Conservation (phyloP, 1,140 invertebrate species). For the Neodiprion pinetum region DNA sequence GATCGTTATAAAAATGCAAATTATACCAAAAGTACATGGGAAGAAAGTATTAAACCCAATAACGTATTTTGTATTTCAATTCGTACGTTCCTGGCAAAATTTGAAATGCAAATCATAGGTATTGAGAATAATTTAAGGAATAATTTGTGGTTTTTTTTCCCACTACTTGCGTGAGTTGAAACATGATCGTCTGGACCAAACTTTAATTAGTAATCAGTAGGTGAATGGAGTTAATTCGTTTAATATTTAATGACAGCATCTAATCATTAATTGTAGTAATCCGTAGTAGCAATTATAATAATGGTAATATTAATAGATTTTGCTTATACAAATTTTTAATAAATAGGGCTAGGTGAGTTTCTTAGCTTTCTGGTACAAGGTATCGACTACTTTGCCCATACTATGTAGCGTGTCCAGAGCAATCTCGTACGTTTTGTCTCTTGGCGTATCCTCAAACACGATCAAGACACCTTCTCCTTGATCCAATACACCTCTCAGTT, state of each 20-base stretch:
- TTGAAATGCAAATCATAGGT: too few relatives aligned
- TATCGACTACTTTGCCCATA: constrained; percentile 99
- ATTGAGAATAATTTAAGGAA: too few relatives aligned
- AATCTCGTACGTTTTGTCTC: constrained; percentile 97
- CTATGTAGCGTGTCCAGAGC: constrained; percentile 97
- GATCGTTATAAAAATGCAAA: too few relatives aligned
- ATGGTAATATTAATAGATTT: constrained; percentile 52
- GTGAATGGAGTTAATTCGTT: background rate
- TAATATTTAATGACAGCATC: constrained; percentile 41
- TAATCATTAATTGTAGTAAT: constrained; percentile 44
- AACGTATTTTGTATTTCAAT: too few relatives aligned
- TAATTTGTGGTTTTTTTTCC: too few relatives aligned
- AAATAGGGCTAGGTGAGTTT: constrained; percentile 86
- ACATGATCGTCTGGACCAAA: too few relatives aligned
- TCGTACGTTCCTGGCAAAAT: too few relatives aligned
- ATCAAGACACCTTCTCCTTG: constrained; percentile 97
- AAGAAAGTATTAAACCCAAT: too few relatives aligned
- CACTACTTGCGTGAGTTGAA: too few relatives aligned
- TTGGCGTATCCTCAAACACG: constrained; percentile 94
- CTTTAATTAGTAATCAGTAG: too few relatives aligned
- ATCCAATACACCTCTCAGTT: constrained; percentile 95
- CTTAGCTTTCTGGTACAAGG: constrained; percentile 97
- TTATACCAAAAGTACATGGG: too few relatives aligned
- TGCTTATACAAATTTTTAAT: constrained; percentile 48
- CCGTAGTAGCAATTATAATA: constrained; percentile 1